Conservation (phyloP, 2,888 invertebrate genomes). For the Morpho deidamia region DNA sequence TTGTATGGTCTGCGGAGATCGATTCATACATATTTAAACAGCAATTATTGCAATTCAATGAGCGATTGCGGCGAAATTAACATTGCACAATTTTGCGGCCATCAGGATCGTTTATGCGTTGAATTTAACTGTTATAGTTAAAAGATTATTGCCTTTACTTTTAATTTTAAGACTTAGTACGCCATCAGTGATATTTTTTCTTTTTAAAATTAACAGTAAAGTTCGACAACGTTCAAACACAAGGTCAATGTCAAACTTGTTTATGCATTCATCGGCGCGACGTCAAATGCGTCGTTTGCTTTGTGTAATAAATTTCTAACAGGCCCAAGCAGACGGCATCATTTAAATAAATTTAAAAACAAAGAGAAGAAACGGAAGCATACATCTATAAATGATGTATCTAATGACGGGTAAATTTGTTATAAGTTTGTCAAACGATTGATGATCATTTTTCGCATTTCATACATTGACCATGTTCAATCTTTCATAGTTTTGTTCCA, state of each 20-base stretch:
- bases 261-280: constrained; percentile 11
- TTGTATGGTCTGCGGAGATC: constrained; percentile 51
- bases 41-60: constrained; percentile 69
- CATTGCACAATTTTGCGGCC: constrained; percentile 39
- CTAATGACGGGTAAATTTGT: too few species aligned
- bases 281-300: background rate
- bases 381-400: too few species aligned
- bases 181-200: background rate
- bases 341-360: background rate
- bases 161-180: background rate
- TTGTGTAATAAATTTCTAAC: background rate
- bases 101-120: constrained; percentile 17
- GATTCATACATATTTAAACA: constrained; percentile 68
- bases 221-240: background rate
- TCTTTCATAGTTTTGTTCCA: too few species aligned
- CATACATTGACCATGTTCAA: too few species aligned
- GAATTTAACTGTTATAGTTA: constrained; percentile 16
- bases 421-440: too few species aligned
- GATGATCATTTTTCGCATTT: too few species aligned
- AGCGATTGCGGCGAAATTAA: constrained; percentile 57
- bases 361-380: background rate
- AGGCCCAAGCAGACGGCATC: background rate
- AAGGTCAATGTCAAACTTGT: constrained; percentile 13
- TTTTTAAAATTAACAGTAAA: too few species aligned
- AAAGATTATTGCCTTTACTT: background rate